phyloP scores from a whole-genome alignment of 2,888 invertebrate genomes.

The Apodemia arnacis region DNA sequence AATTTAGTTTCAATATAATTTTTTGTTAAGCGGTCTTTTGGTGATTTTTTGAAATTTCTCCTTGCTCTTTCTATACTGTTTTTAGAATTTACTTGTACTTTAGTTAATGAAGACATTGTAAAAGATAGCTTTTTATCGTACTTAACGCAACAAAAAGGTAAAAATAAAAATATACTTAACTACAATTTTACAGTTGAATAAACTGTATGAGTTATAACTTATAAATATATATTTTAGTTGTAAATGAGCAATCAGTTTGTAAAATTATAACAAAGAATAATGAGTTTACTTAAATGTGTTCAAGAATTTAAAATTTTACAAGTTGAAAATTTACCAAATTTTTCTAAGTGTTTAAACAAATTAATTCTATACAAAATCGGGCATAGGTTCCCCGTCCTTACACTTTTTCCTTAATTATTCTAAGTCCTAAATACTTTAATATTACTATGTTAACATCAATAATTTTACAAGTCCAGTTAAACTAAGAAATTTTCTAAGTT shows the following conservation, averaged over 20 bases:
- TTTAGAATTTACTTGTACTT: conserved; percentile 78
- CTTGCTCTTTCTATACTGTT: conserved; percentile 29
- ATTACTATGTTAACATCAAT: neutral
- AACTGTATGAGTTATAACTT: no score
- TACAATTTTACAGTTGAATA: no score
- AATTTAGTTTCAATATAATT: neutral
- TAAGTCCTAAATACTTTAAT: neutral
- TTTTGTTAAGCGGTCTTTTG: neutral
- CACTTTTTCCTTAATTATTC: conserved; percentile 1
- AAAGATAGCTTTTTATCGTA: no score
- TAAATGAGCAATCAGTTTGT: no score
- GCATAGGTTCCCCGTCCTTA: neutral
- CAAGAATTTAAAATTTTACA: neutral
- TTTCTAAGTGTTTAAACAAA: conserved; percentile 1
- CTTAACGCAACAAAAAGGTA: no score
- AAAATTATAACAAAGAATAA: no score
- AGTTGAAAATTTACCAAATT: neutral
- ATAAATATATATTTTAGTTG: no score
- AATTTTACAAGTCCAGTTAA: neutral
- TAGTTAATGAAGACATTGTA: neutral
- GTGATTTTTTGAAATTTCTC: neutral
- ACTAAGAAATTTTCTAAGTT: neutral
- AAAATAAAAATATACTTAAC: no score
- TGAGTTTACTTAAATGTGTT: neutral
- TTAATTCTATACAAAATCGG: neutral